A percentile compares a stretch with the other conserved stretches of the same genome.
Conservation (phyloP, 2,113 vertebrate genomes). For the Phainopepla nitens region DNA sequence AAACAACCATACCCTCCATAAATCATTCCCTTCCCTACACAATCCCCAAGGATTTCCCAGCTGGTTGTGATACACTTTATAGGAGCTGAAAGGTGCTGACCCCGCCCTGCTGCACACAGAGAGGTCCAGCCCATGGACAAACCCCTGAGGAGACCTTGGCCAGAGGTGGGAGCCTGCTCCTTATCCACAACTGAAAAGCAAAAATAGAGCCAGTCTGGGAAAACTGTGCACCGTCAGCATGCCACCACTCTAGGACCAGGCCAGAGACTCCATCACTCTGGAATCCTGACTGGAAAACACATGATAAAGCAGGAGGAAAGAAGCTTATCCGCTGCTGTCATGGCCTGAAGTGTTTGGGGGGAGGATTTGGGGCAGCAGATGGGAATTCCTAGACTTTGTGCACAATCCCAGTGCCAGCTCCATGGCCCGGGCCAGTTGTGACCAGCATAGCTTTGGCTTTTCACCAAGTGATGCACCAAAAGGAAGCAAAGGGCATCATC, state of each 20-base stretch:
- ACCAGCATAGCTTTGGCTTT: background rate
- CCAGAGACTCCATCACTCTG: background rate
- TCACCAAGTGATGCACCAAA: background rate
- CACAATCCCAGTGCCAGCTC: background rate
- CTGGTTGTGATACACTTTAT: accelerated
- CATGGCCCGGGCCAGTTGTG: accelerated
- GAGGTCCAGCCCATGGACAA: background rate
- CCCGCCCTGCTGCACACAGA: background rate
- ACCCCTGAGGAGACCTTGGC: background rate
- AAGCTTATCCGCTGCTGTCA: background rate
- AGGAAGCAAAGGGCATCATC: background rate
- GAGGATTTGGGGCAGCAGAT: background rate
- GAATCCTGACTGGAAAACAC: background rate
- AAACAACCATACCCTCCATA: background rate
- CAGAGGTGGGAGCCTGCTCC: background rate
- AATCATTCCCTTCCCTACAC: background rate
- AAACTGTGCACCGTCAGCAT: background rate
- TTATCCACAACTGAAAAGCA: background rate
- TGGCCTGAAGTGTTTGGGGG: background rate
- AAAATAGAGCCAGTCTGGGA: background rate
- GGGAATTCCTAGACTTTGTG: background rate
- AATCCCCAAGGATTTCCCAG: background rate
- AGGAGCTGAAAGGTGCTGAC: background rate
- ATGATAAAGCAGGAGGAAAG: background rate
- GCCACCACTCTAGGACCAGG: background rate